These are phyloP conservation scores for Sebastiscus albofasciatus DNA, from an alignment of 2,797 vertebrate genomes.

Conservation along the genomic window DNA sequence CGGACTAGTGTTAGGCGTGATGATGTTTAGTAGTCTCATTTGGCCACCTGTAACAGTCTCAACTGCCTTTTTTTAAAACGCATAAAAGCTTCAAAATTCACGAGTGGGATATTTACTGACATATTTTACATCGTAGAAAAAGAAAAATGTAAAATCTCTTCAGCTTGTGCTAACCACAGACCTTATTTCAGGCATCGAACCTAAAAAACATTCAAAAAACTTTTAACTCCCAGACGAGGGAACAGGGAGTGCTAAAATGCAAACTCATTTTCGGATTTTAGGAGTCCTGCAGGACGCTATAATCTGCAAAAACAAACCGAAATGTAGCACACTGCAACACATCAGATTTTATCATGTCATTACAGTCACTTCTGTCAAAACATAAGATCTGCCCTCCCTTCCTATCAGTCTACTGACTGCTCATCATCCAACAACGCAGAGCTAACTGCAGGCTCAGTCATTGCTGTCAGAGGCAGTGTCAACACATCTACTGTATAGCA, in stretches of 20 bases:
- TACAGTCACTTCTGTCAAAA: background rate
- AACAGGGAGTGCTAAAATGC: background rate
- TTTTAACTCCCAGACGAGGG: fast-evolving
- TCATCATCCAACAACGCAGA: background rate
- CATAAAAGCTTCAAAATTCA: background rate
- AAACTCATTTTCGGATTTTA: background rate
- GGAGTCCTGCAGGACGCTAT: background rate
- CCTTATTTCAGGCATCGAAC: background rate
- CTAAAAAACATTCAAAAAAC: background rate
- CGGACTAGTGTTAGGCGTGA: background rate
- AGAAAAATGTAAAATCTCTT: background rate
- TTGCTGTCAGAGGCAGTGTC: background rate
- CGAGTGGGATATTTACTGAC: background rate
- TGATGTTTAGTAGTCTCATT: background rate
- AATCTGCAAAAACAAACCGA: background rate
- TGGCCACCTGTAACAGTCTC: background rate
- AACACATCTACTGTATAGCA: background rate
- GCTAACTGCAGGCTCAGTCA: background rate
- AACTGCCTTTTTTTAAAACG: background rate
- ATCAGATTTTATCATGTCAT: background rate
- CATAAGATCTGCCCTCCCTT: background rate
- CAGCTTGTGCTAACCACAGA: background rate
- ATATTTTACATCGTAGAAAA: background rate
- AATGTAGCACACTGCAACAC: background rate
- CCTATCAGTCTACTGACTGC: background rate